Conservation (phyloP, 2,113 vertebrate species). For the Brienomyrus brachyistius region DNA sequence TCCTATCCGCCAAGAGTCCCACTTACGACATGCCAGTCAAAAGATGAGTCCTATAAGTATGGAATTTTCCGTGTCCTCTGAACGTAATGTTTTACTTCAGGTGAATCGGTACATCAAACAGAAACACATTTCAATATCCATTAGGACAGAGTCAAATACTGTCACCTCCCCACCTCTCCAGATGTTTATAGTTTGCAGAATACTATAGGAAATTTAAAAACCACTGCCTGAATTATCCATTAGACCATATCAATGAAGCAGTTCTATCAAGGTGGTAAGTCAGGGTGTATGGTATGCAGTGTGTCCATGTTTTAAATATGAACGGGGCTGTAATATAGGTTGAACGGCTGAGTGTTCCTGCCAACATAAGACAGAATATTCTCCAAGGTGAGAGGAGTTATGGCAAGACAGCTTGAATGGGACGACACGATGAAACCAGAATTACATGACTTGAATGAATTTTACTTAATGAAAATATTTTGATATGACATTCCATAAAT, state of each 20-base stretch:
- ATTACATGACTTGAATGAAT: background rate
- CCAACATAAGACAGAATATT: background rate
- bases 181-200: background rate
- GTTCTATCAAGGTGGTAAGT: background rate
- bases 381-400: background rate
- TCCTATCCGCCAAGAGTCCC: background rate
- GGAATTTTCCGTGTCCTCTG: background rate
- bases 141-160: background rate
- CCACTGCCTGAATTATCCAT: background rate
- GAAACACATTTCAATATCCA: conserved; percentile 9
- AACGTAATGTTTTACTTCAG: background rate
- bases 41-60: background rate
- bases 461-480: background rate
- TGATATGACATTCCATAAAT: background rate
- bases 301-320: background rate
- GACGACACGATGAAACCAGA: background rate
- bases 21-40: background rate
- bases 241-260: background rate
- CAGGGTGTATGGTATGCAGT: background rate
- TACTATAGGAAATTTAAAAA: background rate
- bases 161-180: background rate
- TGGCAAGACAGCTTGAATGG: background rate
- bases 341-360: background rate
- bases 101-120: background rate
- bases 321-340: background rate